Evolutionary conservation across 2,797 vertebrate species (phyloP).

Genomic region (Phoeniculus purpureus): DNA sequence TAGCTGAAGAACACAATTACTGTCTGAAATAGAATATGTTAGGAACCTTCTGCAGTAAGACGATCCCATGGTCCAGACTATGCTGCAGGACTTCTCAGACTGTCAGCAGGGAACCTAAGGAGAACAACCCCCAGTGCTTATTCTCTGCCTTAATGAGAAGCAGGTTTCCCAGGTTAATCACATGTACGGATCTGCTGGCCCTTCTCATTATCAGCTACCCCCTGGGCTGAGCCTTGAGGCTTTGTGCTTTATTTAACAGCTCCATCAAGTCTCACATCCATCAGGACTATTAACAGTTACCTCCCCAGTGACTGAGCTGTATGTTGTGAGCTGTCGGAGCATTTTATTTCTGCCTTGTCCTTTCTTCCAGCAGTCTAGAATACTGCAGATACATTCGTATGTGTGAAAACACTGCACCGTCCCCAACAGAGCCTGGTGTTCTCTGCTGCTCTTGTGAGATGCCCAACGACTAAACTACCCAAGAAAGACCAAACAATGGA

Average conservation of each 20-base stretch:
- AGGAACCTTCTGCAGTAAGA: neutral
- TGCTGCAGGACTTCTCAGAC: neutral
- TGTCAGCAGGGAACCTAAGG: neutral
- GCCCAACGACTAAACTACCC: neutral
- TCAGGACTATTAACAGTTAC: constrained; percentile 33
- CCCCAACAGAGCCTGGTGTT: neutral
- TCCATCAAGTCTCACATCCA: constrained; percentile 37
- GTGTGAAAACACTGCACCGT: neutral
- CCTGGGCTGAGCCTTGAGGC: constrained; percentile 4
- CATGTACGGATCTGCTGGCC: neutral
- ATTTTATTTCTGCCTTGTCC: constrained; percentile 52
- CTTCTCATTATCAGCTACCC: constrained; percentile 17
- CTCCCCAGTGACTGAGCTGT: neutral
- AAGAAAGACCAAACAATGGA: neutral
- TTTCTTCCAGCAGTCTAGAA: constrained; percentile 32
- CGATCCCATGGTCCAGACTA: neutral
- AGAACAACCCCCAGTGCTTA: neutral
- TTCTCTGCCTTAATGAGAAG: neutral
- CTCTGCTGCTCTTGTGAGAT: neutral
- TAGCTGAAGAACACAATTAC: neutral
- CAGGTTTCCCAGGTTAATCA: neutral
- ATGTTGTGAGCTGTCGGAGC: neutral
- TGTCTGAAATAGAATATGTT: neutral
- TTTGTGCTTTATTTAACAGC: constrained; percentile 31
- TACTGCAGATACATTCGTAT: neutral